phyloP scores from a whole-genome alignment of 2,113 vertebrate genomes.

The Lepus europaeus region DNA sequence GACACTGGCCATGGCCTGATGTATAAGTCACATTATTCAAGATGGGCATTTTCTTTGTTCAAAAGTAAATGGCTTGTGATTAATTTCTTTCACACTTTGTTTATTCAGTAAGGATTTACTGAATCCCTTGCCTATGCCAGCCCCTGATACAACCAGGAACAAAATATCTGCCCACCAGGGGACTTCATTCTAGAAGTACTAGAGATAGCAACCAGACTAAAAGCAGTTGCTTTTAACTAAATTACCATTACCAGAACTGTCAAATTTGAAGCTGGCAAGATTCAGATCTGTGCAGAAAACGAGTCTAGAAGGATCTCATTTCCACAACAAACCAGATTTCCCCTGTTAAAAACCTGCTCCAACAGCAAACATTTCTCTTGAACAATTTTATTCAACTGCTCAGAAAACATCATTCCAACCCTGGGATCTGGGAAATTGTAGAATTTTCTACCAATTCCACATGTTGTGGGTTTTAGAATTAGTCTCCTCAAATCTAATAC shows the following conservation, averaged over 20 bases:
- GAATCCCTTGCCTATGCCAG: neutral
- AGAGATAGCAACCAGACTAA: neutral
- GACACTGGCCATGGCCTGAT: neutral
- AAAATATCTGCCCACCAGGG: neutral
- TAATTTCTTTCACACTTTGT: neutral
- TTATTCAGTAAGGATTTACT: neutral
- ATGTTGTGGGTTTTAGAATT: neutral
- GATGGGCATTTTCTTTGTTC: neutral
- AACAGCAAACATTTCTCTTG: neutral
- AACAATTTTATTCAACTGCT: neutral
- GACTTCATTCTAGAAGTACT: neutral
- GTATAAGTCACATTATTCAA: neutral
- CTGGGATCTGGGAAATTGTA: neutral
- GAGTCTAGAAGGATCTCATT: neutral
- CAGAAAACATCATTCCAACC: neutral
- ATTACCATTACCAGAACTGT: neutral
- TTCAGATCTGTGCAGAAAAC: neutral
- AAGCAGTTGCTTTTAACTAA: neutral
- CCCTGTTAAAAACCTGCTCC: neutral
- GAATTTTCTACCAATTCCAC: neutral
- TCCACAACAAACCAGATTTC: neutral
- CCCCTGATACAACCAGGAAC: neutral
- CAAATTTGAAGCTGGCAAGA: conserved; percentile 5
- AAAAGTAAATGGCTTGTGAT: neutral
- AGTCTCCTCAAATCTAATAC: neutral